Percentiles rank a stretch among this genome's conserved stretches.
Conservation (phyloP, 2,888 invertebrate species). For the Spisula solida region DNA sequence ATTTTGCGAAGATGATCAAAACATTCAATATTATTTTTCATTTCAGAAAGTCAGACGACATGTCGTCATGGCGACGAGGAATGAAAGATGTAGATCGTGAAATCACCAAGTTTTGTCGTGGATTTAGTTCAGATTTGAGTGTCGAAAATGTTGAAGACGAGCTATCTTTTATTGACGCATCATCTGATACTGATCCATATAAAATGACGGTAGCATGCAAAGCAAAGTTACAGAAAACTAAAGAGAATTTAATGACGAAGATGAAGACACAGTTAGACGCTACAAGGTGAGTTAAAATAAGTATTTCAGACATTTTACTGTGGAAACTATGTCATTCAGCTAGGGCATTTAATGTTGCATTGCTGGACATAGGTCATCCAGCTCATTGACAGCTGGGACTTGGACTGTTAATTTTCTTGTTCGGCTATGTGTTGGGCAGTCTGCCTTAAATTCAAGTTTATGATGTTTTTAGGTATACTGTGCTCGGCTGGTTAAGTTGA, state of each 20-base stretch:
- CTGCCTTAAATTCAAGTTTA: too few relatives aligned
- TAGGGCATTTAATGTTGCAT: too few relatives aligned
- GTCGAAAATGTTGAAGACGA: conserved; percentile 19
- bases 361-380: too few relatives aligned
- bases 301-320: too few relatives aligned
- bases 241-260: conserved; percentile 65
- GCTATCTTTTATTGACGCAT: neutral
- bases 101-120: conserved; percentile 60
- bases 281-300: conserved; percentile 39
- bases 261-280: conserved; percentile 51
- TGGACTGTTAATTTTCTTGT: too few relatives aligned
- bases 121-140: conserved; percentile 39
- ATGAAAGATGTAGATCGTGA: conserved; percentile 68
- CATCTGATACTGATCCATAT: conserved; percentile 55
- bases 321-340: too few relatives aligned
- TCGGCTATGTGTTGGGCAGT: too few relatives aligned
- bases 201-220: conserved; percentile 55
- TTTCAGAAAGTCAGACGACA: conserved; percentile 63
- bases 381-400: too few relatives aligned
- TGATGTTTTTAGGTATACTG: too few relatives aligned
- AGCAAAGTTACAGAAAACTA: conserved; percentile 68
- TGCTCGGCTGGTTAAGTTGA: too few relatives aligned
- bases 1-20: too few relatives aligned
- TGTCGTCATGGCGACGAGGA: conserved; percentile 55
- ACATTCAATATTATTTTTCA: neutral